Evolutionary conservation across 2,113 vertebrate genomes (phyloP).

Genomic region (Psophia crepitans): DNA sequence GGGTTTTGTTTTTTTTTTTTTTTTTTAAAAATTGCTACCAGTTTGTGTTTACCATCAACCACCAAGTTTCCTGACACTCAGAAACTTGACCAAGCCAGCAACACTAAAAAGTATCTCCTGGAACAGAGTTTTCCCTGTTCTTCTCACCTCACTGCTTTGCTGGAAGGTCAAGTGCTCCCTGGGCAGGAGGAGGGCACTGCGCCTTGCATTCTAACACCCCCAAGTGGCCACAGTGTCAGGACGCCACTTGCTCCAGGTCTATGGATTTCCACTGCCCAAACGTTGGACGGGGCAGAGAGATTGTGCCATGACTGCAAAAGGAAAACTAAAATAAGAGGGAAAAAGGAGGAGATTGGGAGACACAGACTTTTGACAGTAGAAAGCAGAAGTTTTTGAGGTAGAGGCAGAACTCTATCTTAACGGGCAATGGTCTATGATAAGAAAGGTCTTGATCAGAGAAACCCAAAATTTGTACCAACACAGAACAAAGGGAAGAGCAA

Average conservation of each 20-base stretch:
- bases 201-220: background rate
- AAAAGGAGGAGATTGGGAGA: background rate
- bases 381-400: background rate
- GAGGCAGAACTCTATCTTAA: background rate
- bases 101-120: background rate
- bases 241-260: background rate
- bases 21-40: background rate
- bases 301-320: background rate
- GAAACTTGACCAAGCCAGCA: background rate
- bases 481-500: background rate
- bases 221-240: background rate
- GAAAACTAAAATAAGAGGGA: background rate
- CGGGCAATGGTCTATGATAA: too few relatives aligned
- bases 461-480: background rate
- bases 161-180: rapidly evolving
- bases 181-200: background rate
- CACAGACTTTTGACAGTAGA: background rate
- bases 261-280: background rate
- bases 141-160: background rate
- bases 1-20: too few relatives aligned
- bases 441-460: background rate
- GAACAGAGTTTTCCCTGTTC: background rate
- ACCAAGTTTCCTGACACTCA: background rate
- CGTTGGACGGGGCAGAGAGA: background rate
- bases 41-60: background rate